phyloP scores from a whole-genome alignment of 2,797 vertebrate genomes.

The Ciconia nigra region DNA sequence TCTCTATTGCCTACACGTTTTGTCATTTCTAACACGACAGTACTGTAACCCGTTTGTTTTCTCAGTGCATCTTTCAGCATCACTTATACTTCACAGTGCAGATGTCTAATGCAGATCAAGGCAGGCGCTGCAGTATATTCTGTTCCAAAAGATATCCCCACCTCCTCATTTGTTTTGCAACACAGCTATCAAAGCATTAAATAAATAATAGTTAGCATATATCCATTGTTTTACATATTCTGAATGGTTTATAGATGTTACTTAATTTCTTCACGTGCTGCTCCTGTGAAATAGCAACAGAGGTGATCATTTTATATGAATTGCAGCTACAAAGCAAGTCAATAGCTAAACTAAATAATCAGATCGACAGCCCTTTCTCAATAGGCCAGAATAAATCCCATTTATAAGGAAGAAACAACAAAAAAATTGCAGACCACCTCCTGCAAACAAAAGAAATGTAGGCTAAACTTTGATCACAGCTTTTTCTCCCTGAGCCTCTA shows the following conservation, averaged over 20 bases:
- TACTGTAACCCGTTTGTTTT: conserved; percentile 52
- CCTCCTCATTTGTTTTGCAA: conserved; percentile 59
- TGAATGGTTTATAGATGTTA: neutral
- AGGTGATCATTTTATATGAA: neutral
- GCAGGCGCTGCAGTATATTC: conserved; percentile 18
- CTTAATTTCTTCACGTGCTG: neutral
- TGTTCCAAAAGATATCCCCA: conserved; percentile 62
- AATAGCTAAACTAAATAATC: neutral
- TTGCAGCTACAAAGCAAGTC: neutral
- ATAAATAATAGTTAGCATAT: conserved; percentile 45
- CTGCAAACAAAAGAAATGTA: neutral
- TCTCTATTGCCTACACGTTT: conserved; percentile 18
- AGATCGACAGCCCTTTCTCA: neutral
- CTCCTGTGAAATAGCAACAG: neutral
- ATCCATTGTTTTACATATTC: conserved; percentile 43
- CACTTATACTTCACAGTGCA: conserved; percentile 56
- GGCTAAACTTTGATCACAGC: neutral
- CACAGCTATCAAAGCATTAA: conserved; percentile 49
- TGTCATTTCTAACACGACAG: conserved; percentile 32
- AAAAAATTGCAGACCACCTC: neutral
- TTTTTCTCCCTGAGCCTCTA: neutral
- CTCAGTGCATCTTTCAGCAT: conserved; percentile 57
- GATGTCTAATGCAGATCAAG: conserved; percentile 65
- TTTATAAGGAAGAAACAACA: neutral
- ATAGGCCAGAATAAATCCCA: neutral